Conservation (phyloP, 2,113 vertebrate genomes). For the Neotragus pygmaeus region DNA sequence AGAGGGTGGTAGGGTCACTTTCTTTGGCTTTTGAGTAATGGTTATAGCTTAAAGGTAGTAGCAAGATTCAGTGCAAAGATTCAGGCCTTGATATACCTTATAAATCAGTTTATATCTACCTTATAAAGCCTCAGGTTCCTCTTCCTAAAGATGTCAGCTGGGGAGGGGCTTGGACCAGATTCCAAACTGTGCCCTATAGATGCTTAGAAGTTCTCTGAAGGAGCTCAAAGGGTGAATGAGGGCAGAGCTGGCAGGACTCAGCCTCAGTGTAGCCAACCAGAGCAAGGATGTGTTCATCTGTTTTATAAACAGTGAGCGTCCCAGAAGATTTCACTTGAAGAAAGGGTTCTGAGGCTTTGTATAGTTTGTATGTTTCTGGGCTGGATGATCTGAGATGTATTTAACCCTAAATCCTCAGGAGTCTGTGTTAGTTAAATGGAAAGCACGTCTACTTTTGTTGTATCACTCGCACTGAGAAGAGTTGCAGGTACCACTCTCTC, state of each 20-base stretch:
- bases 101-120: not conserved
- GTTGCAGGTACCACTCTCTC: too few relatives aligned
- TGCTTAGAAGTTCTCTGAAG: not conserved
- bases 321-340: not conserved
- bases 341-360: not conserved
- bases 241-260: not conserved
- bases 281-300: not conserved
- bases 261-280: not conserved
- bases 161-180: not conserved
- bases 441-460: not conserved
- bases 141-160: not conserved
- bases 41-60: not conserved
- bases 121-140: not conserved
- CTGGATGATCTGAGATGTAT: not conserved
- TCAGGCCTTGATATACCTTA: not conserved
- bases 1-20: not conserved
- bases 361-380: not conserved
- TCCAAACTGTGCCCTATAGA: not conserved
- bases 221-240: not conserved
- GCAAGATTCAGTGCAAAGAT: not conserved
- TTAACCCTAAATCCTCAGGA: not conserved
- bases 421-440: not conserved
- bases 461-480: not conserved
- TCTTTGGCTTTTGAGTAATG: constrained; percentile 1
- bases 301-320: not conserved